Conservation (phyloP, 2,797 vertebrate genomes). For the Somateria mollissima region DNA sequence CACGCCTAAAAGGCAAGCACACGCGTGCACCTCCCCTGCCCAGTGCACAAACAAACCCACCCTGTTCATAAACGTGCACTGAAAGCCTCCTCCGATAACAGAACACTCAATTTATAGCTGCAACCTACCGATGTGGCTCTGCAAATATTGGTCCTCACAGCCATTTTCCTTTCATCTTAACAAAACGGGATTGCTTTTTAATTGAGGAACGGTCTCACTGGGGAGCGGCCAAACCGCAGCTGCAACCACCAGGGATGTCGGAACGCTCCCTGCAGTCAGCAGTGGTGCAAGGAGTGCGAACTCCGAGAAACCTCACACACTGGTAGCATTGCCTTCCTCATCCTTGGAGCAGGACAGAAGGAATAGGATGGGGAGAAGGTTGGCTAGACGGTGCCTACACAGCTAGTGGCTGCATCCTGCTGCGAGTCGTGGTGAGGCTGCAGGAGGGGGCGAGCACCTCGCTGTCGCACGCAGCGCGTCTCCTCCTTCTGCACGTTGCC, state of each 20-base stretch:
- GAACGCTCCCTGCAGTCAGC: not conserved
- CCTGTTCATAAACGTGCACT: not conserved
- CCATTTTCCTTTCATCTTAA: slow-evolving; percentile 1
- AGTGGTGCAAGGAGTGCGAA: not conserved
- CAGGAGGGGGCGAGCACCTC: fast-evolving
- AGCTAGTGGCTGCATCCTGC: fast-evolving
- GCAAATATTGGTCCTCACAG: not conserved
- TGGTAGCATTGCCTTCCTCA: not conserved
- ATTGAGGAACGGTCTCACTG: not conserved
- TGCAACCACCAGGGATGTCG: not conserved
- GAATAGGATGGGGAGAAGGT: not conserved
- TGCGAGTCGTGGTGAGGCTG: fast-evolving
- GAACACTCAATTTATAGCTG: not conserved
- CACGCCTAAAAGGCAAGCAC: not conserved
- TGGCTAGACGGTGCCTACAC: fast-evolving
- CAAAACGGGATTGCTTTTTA: not conserved
- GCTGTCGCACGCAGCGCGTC: not conserved
- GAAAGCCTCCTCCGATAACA: not conserved
- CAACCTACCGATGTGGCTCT: slow-evolving; percentile 1
- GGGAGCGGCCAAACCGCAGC: not conserved
- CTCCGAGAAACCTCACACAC: not conserved
- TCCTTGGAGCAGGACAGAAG: not conserved
- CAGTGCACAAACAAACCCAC: not conserved
- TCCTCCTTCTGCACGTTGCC: not conserved
- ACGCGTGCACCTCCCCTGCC: not conserved